phyloP scores from a whole-genome alignment of 2,888 invertebrate species.

The Clanis bilineata region DNA sequence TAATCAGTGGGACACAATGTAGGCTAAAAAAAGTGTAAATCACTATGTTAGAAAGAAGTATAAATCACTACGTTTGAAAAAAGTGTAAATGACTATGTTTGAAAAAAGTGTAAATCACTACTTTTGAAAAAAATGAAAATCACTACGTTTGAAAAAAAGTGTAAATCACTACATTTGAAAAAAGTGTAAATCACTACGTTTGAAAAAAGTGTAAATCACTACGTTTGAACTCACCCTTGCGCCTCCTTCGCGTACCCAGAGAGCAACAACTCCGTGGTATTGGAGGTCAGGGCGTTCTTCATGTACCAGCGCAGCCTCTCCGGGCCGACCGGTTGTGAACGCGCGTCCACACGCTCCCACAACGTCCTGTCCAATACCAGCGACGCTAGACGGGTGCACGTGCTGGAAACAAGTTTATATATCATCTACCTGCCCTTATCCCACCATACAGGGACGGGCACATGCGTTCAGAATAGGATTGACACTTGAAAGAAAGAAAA shows the following conservation, averaged over 20 bases:
- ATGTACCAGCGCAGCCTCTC: slow-evolving; percentile 64
- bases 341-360: slow-evolving; percentile 76
- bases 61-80: too few species aligned
- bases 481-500: too few species aligned
- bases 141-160: too few species aligned
- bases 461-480: too few species aligned
- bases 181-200: not conserved
- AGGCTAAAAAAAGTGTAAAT: too few species aligned
- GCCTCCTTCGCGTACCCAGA: slow-evolving; percentile 50
- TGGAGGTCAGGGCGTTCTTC: slow-evolving; percentile 56
- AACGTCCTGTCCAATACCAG: slow-evolving; percentile 76
- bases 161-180: too few species aligned
- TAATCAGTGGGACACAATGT: too few species aligned
- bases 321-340: slow-evolving; percentile 43
- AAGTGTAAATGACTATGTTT: not conserved
- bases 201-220: not conserved
- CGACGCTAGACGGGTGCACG: slow-evolving; percentile 69
- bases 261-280: slow-evolving; percentile 56
- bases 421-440: not conserved
- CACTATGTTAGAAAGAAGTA: too few species aligned
- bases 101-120: not conserved
- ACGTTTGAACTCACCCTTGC: slow-evolving; percentile 38
- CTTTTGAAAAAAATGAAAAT: too few species aligned
- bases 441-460: too few species aligned
- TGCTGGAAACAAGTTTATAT: slow-evolving; percentile 45